Conservation (phyloP, 2,888 invertebrate species). For the Micoletzkya japonica region DNA sequence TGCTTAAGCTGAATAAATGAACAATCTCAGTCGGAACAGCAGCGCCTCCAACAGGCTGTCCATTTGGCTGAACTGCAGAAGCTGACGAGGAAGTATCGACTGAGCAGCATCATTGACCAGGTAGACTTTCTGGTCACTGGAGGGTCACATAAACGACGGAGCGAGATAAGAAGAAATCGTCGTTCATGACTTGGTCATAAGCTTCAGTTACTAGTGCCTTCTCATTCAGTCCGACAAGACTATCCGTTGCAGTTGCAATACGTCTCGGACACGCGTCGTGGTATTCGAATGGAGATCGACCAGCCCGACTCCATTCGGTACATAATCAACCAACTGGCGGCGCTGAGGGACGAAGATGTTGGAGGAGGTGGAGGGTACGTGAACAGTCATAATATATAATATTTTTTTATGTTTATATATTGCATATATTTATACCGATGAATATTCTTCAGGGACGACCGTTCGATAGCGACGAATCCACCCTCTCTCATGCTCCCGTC, state of each 20-base stretch:
- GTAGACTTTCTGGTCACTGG: too few relatives aligned
- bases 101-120: slow-evolving; percentile 62
- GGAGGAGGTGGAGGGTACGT: slow-evolving; percentile 13
- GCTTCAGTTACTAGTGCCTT: too few relatives aligned
- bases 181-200: too few relatives aligned
- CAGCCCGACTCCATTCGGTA: slow-evolving; percentile 48
- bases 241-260: slow-evolving; percentile 39
- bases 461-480: slow-evolving; percentile 35
- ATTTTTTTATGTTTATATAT: not conserved
- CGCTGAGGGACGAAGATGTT: slow-evolving; percentile 55
- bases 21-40: slow-evolving; percentile 47
- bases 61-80: slow-evolving; percentile 62
- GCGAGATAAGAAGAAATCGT: too few relatives aligned
- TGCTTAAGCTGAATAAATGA: not conserved
- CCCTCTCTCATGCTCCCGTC: slow-evolving; percentile 34
- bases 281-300: slow-evolving; percentile 35
- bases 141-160: too few relatives aligned
- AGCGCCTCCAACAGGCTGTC: slow-evolving; percentile 57
- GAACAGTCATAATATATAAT: not conserved
- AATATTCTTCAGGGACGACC: slow-evolving; percentile 34
- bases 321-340: slow-evolving; percentile 53
- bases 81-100: slow-evolving; percentile 61
- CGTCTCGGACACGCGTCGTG: slow-evolving; percentile 43
- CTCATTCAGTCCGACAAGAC: too few relatives aligned
- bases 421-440: not conserved